Evolutionary conservation across 2,888 invertebrate genomes (phyloP), one percentile per base, ranked within the genome.

Genomic region (Hydriomena furcata): DNA sequence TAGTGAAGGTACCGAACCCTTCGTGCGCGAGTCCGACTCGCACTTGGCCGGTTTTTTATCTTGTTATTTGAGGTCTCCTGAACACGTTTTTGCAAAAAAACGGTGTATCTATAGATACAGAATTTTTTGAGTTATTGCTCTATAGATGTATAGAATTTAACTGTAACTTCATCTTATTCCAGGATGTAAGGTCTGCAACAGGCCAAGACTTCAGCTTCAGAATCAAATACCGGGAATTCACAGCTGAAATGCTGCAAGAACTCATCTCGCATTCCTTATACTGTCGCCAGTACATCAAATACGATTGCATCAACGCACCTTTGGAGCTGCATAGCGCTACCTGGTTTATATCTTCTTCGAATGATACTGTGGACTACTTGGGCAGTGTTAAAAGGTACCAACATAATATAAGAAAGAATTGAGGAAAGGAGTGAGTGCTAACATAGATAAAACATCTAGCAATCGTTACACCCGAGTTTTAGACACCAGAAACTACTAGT

Each of bases 161-260:
- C n/a, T n/a, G n/a, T n/a, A n/a, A n/a, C n/a, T n/a, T n/a, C 1
- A 13, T 10, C 36, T 24, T 32, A 4, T 69, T 64, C 2, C 68
- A 93, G 93, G 96, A 97, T 76, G 96, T 97, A 7, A 91, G 97
- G 37, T 95, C 96, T 38, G 92, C 94, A 0, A 92, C 93, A 4
- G 95, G 96, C 55, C 92, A 93, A 52, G 96, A 97, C 78, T 97
- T 97, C 71, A 95, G 95, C 57, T 95, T 97, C 73, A 94, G 93
- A 63, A 96, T 98, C 49, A 95, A 94, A 59, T 98, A 98, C 73
- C 91, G 97, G 23, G 97, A 98, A 72, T 98, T 98, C 76, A 94
- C 95, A 0, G 95, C 96, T 0, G 96, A 96, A 76, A 98, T 98
- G 97, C 89, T 97, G 7, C 96, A 97, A 74, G 97, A 97, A 68